Base-by-base conservation (phyloP, 2,797 vertebrate genomes). In the Molothrus aeneus region DNA sequence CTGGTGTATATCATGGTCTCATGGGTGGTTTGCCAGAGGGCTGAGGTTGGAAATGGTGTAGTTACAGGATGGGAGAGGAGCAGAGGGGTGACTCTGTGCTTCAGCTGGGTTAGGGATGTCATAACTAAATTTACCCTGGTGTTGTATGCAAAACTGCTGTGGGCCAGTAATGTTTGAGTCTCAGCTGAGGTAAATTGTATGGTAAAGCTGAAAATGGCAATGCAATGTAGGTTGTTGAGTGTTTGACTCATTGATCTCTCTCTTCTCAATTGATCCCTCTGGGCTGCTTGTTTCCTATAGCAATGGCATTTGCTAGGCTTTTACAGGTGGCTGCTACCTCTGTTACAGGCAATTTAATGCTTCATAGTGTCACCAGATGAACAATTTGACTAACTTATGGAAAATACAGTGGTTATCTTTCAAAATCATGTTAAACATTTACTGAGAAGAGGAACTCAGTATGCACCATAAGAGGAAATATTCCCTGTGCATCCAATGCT, bases 281-380 rank as follows among this genome's bases (percentile, higher is more conserved):
- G 50, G n/a, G 25, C 26, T 72, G 9, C 50, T 85, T 85, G 24
- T 64, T 50, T 94, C 18, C 45, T 56, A 13, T 10, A n/a, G 45
- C 82, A 82, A 42, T 2, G 1, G 24, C 2, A 3, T 0, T 0
- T 5, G 0, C 25, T 88, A 47, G 24, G 29, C 19, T 83, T 65
- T 48, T 26, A 38, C 0, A 0, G 9, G n/a, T 60, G 36, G 13
- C 36, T 81, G 24, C 28, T 80, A 10, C 28, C 25, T 53, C 42
- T 92, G 17, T 68, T 82, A 53, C 63, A 69, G 54, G 29, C 34
- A 77, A 64, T 95, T 95, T 80, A 53, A 34, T 74, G 42, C 64
- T 95, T 88, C 71, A n/a, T 1, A 16, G 14, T 56, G 31, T 42
- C 10, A 48, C 26, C 26, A 70, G 57, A 63, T 32, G 4, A 79